These are phyloP conservation scores for Trichechus manatus DNA, from an alignment of 2,113 vertebrate genomes.

Conservation along the genomic window DNA sequence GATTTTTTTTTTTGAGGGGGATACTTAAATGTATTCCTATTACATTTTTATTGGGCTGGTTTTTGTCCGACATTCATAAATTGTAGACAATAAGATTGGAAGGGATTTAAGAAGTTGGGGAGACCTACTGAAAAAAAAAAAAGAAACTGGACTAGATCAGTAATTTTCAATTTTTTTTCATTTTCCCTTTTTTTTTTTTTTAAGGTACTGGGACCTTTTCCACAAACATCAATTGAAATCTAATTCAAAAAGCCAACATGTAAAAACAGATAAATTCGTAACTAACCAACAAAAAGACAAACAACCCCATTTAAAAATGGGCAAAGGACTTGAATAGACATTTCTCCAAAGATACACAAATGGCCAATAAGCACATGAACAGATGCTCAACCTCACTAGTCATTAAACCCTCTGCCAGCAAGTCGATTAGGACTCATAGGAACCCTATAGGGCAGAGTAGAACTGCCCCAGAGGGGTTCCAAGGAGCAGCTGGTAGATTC, in stretches of 20 bases:
- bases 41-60: slow-evolving; percentile 40
- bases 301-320: not conserved
- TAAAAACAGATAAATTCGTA: not conserved
- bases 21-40: slow-evolving; percentile 44
- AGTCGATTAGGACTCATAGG: no score
- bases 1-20: not conserved
- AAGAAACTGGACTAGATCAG: not conserved
- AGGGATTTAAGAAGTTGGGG: not conserved
- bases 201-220: not conserved
- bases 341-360: not conserved
- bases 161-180: not conserved
- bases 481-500: no score
- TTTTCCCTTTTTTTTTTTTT: not conserved
- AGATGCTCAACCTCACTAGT: not conserved
- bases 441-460: no score
- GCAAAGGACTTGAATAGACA: not conserved
- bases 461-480: no score
- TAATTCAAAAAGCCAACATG: not conserved
- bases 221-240: not conserved
- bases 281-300: not conserved
- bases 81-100: slow-evolving; percentile 19
- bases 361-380: not conserved
- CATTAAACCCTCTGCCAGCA: not conserved
- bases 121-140: not conserved
- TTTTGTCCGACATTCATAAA: slow-evolving; percentile 38